A percentile compares a stretch with the other conserved stretches of the same genome.
These are phyloP conservation scores for Cinclus cinclus DNA, from an alignment of 2,113 vertebrate genomes.

Conservation along the genomic window DNA sequence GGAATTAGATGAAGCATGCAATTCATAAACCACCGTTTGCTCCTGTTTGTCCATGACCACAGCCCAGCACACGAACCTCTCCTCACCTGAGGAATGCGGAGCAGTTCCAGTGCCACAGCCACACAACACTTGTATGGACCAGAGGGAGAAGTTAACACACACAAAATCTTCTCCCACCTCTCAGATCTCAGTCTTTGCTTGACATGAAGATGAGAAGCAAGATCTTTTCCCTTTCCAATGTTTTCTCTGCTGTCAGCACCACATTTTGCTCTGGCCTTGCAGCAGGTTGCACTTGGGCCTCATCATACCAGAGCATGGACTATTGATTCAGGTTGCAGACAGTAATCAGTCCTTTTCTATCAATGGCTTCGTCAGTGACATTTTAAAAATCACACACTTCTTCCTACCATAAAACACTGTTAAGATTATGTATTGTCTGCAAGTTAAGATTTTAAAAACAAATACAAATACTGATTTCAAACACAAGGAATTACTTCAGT, in stretches of 20 bases:
- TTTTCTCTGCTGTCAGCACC: neutral
- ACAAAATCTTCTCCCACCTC: neutral
- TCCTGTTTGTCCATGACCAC: neutral
- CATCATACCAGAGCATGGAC: neutral
- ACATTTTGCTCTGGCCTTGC: neutral
- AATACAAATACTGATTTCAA: neutral
- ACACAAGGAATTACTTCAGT: neutral
- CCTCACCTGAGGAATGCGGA: neutral
- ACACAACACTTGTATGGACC: neutral
- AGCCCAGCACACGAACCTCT: neutral
- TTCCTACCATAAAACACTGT: neutral
- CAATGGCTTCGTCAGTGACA: neutral
- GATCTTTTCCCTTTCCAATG: neutral
- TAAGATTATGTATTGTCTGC: neutral
- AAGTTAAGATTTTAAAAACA: neutral
- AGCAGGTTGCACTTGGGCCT: neutral
- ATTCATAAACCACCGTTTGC: neutral
- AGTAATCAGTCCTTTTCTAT: neutral
- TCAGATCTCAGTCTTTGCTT: neutral
- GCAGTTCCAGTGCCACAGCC: neutral
- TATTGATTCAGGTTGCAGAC: neutral
- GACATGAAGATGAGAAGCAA: neutral
- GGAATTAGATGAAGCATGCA: neutral
- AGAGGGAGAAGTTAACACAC: neutral
- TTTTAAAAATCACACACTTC: neutral